Evolutionary conservation across 2,113 vertebrate species (phyloP), one percentile per base, ranked within the genome.

Genomic region (Sceloporus undulatus): DNA sequence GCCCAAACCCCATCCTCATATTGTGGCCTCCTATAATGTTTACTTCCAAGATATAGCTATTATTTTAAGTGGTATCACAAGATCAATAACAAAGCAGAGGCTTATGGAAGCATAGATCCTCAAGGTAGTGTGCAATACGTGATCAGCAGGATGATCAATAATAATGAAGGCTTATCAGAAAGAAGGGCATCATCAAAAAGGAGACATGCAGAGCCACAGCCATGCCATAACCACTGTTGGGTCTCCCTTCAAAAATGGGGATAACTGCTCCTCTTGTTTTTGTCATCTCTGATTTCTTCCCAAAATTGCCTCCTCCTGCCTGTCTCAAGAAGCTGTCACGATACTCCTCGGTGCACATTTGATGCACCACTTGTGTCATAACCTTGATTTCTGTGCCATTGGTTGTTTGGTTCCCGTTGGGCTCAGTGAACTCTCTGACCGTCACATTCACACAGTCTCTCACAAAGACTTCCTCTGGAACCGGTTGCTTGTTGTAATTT

Each of bases 391-490:
- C 94, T 0, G 94, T 90, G 48, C 95, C 93, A 0, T 93, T 94
- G 90, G 88, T 89, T 86, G 95, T 96, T 66, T 95, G 91, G 62
- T 92, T 94, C 38, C 94, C 93, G 59, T 78, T 92, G 66, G 94
- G 94, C 68, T 94, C 92, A 84, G 94, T 95, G 91, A 95, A 94
- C 38, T 94, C 85, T 59, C 92, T 94, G 81, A 96, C 75, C 0
- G 96, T 94, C 88, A 93, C 92, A 2, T 96, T 96, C 89, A 95
- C 92, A 2, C 95, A 96, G 75, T 96, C 96, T 0, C 84, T 87
- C 68, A 96, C 94, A 1, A 96, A 96, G 76, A 27, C 94, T 52
- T 94, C 94, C 90, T 94, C 68, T 76, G 34, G 87, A 82, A 1
- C 86, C 38, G 93, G 94, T 79, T 91, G 84, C n/a, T 14, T 3